These are phyloP conservation scores for Pristiophorus japonicus DNA, from an alignment of 2,113 vertebrate genomes.

Conservation along the genomic window DNA sequence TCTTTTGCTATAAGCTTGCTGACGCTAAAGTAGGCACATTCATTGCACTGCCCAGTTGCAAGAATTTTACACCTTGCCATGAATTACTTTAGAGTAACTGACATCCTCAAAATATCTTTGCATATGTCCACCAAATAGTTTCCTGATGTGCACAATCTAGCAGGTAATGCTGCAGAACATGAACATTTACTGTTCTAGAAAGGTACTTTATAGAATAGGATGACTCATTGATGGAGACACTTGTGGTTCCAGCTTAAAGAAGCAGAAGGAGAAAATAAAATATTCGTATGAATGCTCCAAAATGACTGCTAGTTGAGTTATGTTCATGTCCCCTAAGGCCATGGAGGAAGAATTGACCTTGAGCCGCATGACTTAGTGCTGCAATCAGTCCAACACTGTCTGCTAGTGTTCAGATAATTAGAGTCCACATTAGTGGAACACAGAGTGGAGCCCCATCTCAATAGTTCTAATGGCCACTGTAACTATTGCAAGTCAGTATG, in stretches of 20 bases:
- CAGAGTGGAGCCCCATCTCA: neutral
- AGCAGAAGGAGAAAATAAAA: neutral
- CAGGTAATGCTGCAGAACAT: neutral
- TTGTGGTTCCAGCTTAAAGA: neutral
- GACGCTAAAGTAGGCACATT: neutral
- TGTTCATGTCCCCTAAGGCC: neutral
- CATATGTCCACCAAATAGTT: neutral
- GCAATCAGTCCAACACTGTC: neutral
- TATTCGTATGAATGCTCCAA: neutral
- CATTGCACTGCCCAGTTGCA: neutral
- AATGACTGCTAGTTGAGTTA: neutral
- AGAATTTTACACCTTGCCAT: neutral
- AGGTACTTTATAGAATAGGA: neutral
- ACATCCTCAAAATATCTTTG: neutral
- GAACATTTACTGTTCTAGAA: neutral
- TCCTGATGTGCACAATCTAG: neutral
- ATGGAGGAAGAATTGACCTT: neutral
- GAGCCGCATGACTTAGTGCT: neutral
- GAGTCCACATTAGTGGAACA: neutral
- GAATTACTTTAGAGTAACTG: neutral
- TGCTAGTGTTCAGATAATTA: neutral
- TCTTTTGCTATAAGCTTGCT: neutral
- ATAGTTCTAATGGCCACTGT: too few relatives aligned
- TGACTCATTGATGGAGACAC: neutral
- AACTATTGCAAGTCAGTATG: neutral